phyloP scores from a whole-genome alignment of 1,140 invertebrate species.

The Aphidius ervi region DNA sequence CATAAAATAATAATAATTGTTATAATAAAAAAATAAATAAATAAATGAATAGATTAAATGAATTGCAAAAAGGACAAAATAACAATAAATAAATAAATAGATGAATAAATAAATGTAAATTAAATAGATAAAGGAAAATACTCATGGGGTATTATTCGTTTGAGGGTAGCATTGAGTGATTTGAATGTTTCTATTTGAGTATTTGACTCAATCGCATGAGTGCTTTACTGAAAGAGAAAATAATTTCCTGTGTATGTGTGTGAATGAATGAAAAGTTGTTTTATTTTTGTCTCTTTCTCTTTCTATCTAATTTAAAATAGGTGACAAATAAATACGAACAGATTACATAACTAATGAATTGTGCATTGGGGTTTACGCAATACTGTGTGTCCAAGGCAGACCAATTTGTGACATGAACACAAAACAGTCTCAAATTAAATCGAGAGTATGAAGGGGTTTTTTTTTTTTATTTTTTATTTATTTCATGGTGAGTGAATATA shows the following conservation, averaged over 20 bases:
- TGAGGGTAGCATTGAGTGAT: too few species aligned
- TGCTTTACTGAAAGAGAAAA: background rate
- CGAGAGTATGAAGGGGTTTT: too few species aligned
- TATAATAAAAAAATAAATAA: too few species aligned
- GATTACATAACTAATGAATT: conserved; percentile 37
- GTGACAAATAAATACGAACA: conserved; percentile 24
- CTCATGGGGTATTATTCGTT: too few species aligned
- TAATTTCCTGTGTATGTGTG: background rate
- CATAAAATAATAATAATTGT: too few species aligned
- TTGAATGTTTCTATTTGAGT: background rate
- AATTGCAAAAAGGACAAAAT: too few species aligned
- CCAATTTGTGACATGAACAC: background rate
- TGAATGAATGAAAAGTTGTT: too few species aligned
- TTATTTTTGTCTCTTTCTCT: background rate
- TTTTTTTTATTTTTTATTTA: too few species aligned
- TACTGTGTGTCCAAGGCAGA: conserved; percentile 1
- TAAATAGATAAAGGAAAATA: background rate
- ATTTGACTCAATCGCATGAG: background rate
- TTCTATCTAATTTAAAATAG: conserved; percentile 8
- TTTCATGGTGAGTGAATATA: too few species aligned
- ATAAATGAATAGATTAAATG: too few species aligned
- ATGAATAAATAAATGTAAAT: background rate
- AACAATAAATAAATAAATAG: background rate
- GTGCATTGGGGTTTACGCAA: conserved; percentile 28
- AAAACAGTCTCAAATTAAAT: too few species aligned